Evolutionary conservation across 2,797 vertebrate genomes (phyloP), one percentile per base, ranked within the genome.

Genomic region (Ambastaia sidthimunki): DNA sequence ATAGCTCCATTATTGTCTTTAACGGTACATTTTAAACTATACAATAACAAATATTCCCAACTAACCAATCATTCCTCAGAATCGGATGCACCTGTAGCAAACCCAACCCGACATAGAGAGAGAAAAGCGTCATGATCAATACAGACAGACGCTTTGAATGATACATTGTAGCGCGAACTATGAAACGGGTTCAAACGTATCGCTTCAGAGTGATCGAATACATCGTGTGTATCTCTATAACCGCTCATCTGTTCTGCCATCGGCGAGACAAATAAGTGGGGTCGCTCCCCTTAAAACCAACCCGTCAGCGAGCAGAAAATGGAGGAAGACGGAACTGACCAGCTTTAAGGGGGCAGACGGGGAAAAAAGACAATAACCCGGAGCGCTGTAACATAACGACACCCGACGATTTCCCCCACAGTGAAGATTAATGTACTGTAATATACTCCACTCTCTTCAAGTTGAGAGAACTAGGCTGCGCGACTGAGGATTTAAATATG

Each of bases 271-370:
- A 52, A 71, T 69, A 86, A 87, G 90, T 83, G 88, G 88, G 88
- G 52, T 74, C 47, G 23, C 78, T 81, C 74, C 72, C 60, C 73
- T 68, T 70, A 76, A 60, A 74, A 84, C 85, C 80, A 84, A 80
- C 67, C 70, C 79, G 62, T 75, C 70, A 75, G 71, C 74, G 82
- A 87, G 81, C 57, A 90, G 94, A 96, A 96, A 94, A 96, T 94
- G 95, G 94, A 96, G 95, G 94, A 92, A 92, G 88, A 91, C 86
- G 90, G 92, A 94, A 94, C 92, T 93, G 93, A 93, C 94, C 92
- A 90, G 91, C 90, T 80, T 78, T 88, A 85, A 90, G 89, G 93
- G 92, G 91, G 92, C 90, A 95, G 92, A 93, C 90, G 93, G 91
- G 92, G 92, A 84, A 82, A 81, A 50, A 2, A 85, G 90, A 89